phyloP scores from a whole-genome alignment of 1,140 invertebrate genomes.

The Eciton burchellii region DNA sequence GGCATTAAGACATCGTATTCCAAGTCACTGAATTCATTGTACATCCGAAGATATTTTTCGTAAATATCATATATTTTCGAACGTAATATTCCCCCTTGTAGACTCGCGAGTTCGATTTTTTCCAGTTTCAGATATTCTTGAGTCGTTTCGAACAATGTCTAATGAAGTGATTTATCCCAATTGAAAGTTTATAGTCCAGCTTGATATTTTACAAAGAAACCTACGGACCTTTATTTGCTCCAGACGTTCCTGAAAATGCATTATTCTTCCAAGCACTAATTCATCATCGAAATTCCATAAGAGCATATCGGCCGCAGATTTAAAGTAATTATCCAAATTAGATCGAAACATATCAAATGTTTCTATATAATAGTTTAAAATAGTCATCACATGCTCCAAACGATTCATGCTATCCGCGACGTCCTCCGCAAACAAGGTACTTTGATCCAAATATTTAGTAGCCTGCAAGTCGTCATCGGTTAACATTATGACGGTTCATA shows the following conservation, averaged over 20 bases:
- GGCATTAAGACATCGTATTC: constrained; percentile 90
- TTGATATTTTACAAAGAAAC: background rate
- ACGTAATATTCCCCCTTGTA: constrained; percentile 89
- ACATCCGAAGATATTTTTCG: constrained; percentile 91
- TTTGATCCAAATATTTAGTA: constrained; percentile 80
- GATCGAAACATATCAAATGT: constrained; percentile 84
- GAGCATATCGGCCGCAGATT: constrained; percentile 81
- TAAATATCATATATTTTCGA: constrained; percentile 86
- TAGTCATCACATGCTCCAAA: constrained; percentile 71
- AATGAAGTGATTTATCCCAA: background rate
- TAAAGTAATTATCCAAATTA: constrained; percentile 87
- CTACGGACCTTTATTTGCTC: constrained; percentile 75
- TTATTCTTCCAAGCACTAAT: constrained; percentile 87
- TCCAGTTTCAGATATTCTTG: constrained; percentile 95
- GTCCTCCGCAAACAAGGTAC: constrained; percentile 88
- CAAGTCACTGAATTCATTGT: constrained; percentile 89
- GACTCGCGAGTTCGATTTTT: constrained; percentile 93
- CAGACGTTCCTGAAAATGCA: constrained; percentile 87
- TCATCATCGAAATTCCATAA: constrained; percentile 89
- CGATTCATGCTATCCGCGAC: constrained; percentile 84
- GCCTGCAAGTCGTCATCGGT: constrained; percentile 66
- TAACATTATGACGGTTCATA: background rate
- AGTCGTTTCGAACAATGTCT: constrained; percentile 90
- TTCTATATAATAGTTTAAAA: constrained; percentile 77
- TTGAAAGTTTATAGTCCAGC: background rate